phyloP scores from a whole-genome alignment of 1,140 invertebrate genomes.

The Cyclargus thomasi region DNA sequence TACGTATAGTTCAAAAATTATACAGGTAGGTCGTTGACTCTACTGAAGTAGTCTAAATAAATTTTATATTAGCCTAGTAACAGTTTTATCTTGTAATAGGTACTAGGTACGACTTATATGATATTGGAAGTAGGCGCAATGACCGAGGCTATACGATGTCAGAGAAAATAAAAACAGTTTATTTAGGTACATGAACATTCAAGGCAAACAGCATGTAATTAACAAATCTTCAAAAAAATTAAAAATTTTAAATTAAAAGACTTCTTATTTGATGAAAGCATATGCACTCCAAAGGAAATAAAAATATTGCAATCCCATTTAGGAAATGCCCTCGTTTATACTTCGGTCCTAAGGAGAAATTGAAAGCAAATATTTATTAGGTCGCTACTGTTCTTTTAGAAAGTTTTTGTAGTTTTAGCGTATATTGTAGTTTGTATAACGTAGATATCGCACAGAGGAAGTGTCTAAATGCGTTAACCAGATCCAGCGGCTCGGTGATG shows the following conservation, averaged over 20 bases:
- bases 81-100: neutral
- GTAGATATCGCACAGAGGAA: neutral
- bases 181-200: neutral
- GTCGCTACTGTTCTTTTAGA: neutral
- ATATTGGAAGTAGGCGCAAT: neutral
- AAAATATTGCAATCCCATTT: no score
- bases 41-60: neutral
- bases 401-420: neutral
- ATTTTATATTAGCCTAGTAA: neutral
- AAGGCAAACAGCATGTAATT: neutral
- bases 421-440: no score
- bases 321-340: no score
- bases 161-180: neutral
- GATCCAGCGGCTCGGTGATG: neutral
- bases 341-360: neutral
- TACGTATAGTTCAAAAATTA: no score
- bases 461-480: neutral
- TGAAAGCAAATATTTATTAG: neutral
- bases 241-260: no score
- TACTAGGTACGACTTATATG: neutral
- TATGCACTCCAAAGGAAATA: no score
- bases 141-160: neutral
- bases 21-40: neutral
- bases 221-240: neutral
- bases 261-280: no score